Conservation (phyloP, 2,113 vertebrate genomes). For the Festucalex cinctus region DNA sequence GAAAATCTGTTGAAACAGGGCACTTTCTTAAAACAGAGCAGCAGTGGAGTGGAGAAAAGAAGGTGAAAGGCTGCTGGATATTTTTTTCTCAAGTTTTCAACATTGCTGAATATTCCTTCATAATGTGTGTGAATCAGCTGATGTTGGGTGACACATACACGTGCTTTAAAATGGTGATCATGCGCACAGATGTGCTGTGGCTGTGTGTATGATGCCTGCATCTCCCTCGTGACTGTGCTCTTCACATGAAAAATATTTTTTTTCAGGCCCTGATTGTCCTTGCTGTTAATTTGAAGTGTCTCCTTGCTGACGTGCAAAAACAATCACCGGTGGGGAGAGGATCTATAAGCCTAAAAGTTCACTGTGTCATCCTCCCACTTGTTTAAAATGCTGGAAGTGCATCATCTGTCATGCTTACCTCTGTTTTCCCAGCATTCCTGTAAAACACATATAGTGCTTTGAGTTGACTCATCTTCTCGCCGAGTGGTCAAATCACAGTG, state of each 20-base stretch:
- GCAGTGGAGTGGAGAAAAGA: slow-evolving; percentile 36
- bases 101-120: slow-evolving; percentile 40
- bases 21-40: slow-evolving; percentile 13
- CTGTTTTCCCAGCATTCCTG: slow-evolving; percentile 18
- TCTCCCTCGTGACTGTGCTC: background rate
- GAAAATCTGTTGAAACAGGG: slow-evolving; percentile 27
- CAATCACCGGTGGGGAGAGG: background rate
- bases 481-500: slow-evolving; percentile 26
- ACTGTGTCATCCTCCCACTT: slow-evolving; percentile 6
- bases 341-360: background rate
- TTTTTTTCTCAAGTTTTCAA: background rate
- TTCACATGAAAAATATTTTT: too few relatives aligned
- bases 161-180: slow-evolving; percentile 13
- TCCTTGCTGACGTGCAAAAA: background rate
- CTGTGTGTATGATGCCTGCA: background rate
- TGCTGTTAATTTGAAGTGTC: slow-evolving; percentile 17
- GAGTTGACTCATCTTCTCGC: slow-evolving; percentile 36
- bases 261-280: background rate
- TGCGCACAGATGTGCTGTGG: slow-evolving; percentile 23
- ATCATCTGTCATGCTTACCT: slow-evolving; percentile 48
- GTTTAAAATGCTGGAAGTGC: slow-evolving; percentile 57
- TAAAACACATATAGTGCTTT: slow-evolving; percentile 23
- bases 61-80: slow-evolving; percentile 9
- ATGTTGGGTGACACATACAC: slow-evolving; percentile 3
- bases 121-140: slow-evolving; percentile 26